Conservation (phyloP, 2,113 vertebrate species). For the Urocolius indicus region DNA sequence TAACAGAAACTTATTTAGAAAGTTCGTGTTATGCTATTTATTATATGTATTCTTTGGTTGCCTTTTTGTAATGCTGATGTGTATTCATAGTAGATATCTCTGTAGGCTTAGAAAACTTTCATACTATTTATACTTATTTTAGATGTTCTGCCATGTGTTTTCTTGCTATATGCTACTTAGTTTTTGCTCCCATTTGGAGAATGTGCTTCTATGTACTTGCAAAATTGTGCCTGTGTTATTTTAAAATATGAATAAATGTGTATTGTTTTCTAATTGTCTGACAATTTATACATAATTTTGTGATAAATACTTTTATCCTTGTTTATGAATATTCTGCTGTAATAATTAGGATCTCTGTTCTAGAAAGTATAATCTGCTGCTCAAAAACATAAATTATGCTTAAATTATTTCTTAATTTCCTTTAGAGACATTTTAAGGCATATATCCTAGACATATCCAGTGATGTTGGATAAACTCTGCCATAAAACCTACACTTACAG, state of each 20-base stretch:
- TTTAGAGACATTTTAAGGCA: background rate
- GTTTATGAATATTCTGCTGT: background rate
- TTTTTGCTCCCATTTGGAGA: conserved; percentile 64
- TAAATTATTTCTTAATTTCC: background rate
- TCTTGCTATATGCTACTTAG: conserved; percentile 42
- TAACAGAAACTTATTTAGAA: conserved; percentile 62
- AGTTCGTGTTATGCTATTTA: conserved; percentile 38
- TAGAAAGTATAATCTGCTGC: background rate
- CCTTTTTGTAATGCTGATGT: conserved; percentile 38
- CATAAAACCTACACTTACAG: background rate
- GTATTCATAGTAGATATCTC: conserved; percentile 59
- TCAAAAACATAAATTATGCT: background rate
- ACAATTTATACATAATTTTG: background rate
- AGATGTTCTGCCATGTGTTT: conserved; percentile 64
- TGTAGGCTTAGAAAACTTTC: conserved; percentile 46
- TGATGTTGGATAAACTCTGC: background rate
- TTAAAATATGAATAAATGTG: conserved; percentile 70
- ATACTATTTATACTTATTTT: conserved; percentile 59
- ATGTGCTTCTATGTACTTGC: conserved; percentile 61
- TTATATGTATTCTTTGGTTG: conserved; percentile 44
- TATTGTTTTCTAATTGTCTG: conserved; percentile 58
- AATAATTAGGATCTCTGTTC: background rate
- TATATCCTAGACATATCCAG: background rate
- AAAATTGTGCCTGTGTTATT: conserved; percentile 71
- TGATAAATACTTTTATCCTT: background rate